phyloP scores from a whole-genome alignment of 1,140 invertebrate species.

The Zaprionus inermis region DNA sequence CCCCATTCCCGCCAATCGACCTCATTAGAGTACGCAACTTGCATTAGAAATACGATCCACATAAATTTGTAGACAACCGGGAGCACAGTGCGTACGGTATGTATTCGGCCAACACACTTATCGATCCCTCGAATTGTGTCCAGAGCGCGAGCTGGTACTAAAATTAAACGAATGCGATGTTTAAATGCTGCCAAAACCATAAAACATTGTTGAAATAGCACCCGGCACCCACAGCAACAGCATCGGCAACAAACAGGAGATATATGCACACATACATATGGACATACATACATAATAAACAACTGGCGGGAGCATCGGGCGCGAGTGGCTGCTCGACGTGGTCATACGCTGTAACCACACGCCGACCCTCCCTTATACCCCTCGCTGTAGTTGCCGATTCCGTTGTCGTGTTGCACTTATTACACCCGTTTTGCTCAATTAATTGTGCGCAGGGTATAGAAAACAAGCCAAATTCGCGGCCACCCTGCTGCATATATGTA shows the following conservation, averaged over 20 bases:
- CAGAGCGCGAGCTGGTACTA: slow-evolving; percentile 13
- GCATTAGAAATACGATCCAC: slow-evolving; percentile 9
- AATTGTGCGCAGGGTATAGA: slow-evolving; percentile 4
- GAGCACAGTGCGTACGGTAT: background rate
- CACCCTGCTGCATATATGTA: slow-evolving; percentile 6
- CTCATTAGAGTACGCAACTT: slow-evolving; percentile 5
- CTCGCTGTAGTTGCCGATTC: background rate
- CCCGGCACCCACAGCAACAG: slow-evolving; percentile 14
- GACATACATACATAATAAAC: slow-evolving; percentile 27
- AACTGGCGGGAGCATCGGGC: background rate
- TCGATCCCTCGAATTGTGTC: slow-evolving; percentile 7
- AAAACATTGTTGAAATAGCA: slow-evolving; percentile 47
- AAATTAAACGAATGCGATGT: slow-evolving; percentile 49
- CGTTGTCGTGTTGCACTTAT: background rate
- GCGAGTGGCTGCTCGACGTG: background rate
- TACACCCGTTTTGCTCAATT: background rate
- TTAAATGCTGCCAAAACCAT: slow-evolving; percentile 54
- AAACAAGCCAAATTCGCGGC: slow-evolving; percentile 7
- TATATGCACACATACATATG: slow-evolving; percentile 28
- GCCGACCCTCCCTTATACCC: too few species aligned
- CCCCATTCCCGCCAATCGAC: background rate
- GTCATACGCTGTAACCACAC: background rate
- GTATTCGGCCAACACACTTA: background rate
- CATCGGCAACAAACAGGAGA: slow-evolving; percentile 11
- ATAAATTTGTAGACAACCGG: background rate